Evolutionary conservation across 1,140 invertebrate genomes (phyloP).

Genomic region (Coboldia fuscipes): DNA sequence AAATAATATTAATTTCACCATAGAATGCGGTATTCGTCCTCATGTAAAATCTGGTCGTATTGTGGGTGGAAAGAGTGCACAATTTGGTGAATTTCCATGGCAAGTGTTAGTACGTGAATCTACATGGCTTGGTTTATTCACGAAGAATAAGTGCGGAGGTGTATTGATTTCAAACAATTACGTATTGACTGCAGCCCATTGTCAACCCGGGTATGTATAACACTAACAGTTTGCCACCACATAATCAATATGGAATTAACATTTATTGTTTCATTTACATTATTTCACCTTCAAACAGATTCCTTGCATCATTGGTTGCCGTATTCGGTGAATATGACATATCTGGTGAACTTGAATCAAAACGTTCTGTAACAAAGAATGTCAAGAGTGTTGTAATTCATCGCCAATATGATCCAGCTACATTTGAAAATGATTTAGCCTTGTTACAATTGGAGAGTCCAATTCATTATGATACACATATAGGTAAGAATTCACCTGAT

Average conservation of each 20-base stretch:
- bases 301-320: conserved; percentile 70
- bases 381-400: conserved; percentile 76
- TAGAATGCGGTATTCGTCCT: conserved; percentile 74
- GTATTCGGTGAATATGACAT: conserved; percentile 83
- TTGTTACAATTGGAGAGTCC: conserved; percentile 63
- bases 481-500: conserved; percentile 32
- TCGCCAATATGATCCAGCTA: conserved; percentile 66
- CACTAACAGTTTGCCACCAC: no score
- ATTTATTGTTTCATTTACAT: no score
- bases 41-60: conserved; percentile 61
- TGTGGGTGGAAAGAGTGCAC: conserved; percentile 69
- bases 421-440: conserved; percentile 80
- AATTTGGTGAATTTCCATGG: conserved; percentile 83
- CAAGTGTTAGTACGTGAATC: conserved; percentile 79
- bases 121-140: conserved; percentile 81
- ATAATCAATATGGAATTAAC: no score
- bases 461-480: conserved; percentile 65
- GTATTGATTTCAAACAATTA: conserved; percentile 69
- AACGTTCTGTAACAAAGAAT: conserved; percentile 55
- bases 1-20: conserved; percentile 4
- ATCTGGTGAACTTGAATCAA: conserved; percentile 56
- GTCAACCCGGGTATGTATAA: conserved; percentile 63
- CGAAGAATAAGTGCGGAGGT: conserved; percentile 91
- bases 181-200: conserved; percentile 82
- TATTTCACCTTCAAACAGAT: conserved; percentile 38